phyloP scores from a whole-genome alignment of 92 coral and sea anemone genomes.

The Ricordea florida region DNA sequence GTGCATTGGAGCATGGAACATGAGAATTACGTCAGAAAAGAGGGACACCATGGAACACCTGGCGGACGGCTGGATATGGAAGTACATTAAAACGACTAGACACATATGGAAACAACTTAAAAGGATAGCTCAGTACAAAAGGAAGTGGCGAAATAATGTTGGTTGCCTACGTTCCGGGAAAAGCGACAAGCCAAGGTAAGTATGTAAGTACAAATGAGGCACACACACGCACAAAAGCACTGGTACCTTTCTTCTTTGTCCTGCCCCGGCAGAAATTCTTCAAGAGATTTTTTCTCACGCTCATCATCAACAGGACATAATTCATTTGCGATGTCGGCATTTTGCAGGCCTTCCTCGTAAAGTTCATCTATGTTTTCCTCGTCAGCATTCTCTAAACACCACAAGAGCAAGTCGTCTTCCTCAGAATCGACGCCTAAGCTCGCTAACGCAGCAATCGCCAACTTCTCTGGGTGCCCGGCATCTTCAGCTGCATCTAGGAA shows the following conservation, averaged over 20 bases:
- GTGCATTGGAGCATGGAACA: no score
- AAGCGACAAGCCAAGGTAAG: no score
- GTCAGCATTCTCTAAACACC: slow-evolving; percentile 71
- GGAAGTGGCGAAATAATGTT: background rate
- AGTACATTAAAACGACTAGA: background rate
- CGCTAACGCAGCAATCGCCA: slow-evolving; percentile 69
- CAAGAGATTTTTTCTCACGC: background rate
- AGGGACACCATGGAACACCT: no score
- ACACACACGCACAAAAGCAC: no score
- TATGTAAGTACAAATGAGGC: no score
- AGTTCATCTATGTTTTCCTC: slow-evolving; percentile 48
- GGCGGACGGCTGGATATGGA: no score
- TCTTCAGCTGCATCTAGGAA: slow-evolving; percentile 41
- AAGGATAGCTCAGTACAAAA: background rate
- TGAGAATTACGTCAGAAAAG: no score
- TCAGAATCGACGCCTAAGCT: slow-evolving; percentile 53
- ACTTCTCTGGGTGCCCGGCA: slow-evolving; percentile 55
- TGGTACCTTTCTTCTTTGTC: no score
- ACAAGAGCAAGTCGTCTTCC: slow-evolving; percentile 72
- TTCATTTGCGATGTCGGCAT: slow-evolving; percentile 7
- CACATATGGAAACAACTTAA: background rate
- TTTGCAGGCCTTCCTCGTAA: slow-evolving; percentile 5
- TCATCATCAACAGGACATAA: background rate
- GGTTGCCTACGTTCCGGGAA: background rate
- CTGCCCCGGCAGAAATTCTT: no score